Evolutionary conservation across 1,140 invertebrate species (phyloP), one percentile per base, ranked within the genome.

Genomic region (Lithobius niger): DNA sequence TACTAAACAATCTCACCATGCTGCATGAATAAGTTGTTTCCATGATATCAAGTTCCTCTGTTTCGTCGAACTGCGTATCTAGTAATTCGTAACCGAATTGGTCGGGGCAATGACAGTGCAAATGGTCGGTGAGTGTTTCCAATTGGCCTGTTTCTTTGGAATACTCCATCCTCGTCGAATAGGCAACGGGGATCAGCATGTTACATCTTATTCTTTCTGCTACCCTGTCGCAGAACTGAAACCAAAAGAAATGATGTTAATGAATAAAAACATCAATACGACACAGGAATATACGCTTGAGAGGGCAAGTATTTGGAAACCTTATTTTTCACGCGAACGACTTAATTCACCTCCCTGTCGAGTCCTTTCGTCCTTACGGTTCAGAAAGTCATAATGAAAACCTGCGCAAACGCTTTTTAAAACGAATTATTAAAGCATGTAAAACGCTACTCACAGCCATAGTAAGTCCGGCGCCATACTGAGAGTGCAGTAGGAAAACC

Each of bases 91-190:
- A 65, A 45, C 61, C 61, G 42, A 64, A 59, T 48, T 42, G 52
- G 24, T 59, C 57, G 15, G 67, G 66, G 52, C 67, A 68, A 18
- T 58, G 27, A 55, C 67, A 68, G 27, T 60, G 59, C 22, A 67
- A 27, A n/a, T 52, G 52, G 26, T 64, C 62, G 21, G 45, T 52
- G 45, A 62, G 60, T 2, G 52, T 15, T 18, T 58, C 10, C 10
- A 55, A 64, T 19, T 64, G 56, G 16, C 57, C 61, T 4, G 62
- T 67, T 10, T 54, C 18, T 43, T 57, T 61, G n/a, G 57, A 58
- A 50, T 57, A 61, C 27, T 64, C 57, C 22, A 61, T 60, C 18
- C 55, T 53, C 18, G 57, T 59, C 10, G 55, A 60, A 55, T 67
- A 68, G 2, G 61, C 65, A 3, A 51, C 56, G 26, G 59, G 28